These are phyloP conservation scores for Diacarnus erythraeanus DNA, from an alignment of 37 sponge, comb jelly and placozoan species.

Conservation along the genomic window DNA sequence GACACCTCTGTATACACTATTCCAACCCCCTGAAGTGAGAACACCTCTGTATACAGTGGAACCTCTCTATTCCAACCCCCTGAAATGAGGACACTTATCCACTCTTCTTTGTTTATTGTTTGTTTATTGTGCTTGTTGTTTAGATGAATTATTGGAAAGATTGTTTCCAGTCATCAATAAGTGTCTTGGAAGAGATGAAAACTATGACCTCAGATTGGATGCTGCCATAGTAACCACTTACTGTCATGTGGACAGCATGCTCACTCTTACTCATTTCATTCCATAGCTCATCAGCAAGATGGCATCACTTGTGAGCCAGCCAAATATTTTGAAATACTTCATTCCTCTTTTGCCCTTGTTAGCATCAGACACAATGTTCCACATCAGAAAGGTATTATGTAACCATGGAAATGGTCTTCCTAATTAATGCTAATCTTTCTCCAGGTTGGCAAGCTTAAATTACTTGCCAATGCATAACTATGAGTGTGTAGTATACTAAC, in stretches of 20 bases:
- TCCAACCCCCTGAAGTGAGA: too few species aligned
- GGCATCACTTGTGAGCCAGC: slow-evolving; percentile 31
- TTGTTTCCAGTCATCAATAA: slow-evolving; percentile 30
- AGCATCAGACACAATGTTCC: slow-evolving; percentile 45
- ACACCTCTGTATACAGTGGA: not conserved
- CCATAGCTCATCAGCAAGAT: slow-evolving; percentile 48
- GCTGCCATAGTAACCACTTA: slow-evolving; percentile 29
- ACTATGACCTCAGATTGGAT: slow-evolving; percentile 60
- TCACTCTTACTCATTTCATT: not conserved
- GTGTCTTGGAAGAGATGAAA: slow-evolving; percentile 47
- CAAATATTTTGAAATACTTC: slow-evolving; percentile 25
- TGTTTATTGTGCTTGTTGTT: not conserved
- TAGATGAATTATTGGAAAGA: slow-evolving; percentile 11
- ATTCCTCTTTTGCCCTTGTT: slow-evolving; percentile 43
- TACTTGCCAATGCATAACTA: too few species aligned
- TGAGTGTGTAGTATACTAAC: too few species aligned
- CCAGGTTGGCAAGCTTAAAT: too few species aligned
- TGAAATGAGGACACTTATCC: not conserved
- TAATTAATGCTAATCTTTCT: not conserved
- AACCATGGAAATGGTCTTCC: not conserved
- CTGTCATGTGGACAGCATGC: not conserved
- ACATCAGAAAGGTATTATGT: slow-evolving; percentile 44
- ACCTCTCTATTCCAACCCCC: not conserved
- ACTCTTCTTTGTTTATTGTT: too few species aligned
- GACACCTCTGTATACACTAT: too few species aligned